Conservation (phyloP, 2,888 invertebrate genomes). For the Xanthorhoe spadicearia region DNA sequence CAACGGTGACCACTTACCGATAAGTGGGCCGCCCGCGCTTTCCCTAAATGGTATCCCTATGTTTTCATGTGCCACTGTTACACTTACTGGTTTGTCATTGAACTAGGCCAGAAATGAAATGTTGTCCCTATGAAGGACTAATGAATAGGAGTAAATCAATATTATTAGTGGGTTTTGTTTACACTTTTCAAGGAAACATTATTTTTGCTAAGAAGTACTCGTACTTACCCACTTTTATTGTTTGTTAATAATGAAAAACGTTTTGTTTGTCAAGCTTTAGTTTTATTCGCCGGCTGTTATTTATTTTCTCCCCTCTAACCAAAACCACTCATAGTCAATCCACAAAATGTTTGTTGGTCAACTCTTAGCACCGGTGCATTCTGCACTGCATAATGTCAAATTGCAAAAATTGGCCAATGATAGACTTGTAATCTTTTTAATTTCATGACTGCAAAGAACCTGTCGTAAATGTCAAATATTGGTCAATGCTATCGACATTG, state of each 20-base stretch:
- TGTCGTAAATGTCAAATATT: slow-evolving; percentile 2
- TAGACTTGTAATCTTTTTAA: not conserved
- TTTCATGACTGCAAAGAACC: not conserved
- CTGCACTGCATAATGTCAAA: slow-evolving; percentile 1
- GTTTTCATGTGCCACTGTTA: slow-evolving; percentile 4
- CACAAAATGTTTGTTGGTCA: not conserved
- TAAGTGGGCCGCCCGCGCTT: slow-evolving; percentile 18
- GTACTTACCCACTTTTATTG: too few species aligned
- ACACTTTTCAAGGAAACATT: too few species aligned
- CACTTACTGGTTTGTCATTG: not conserved
- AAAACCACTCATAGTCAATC: not conserved
- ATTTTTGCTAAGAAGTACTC: too few species aligned
- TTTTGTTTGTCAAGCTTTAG: not conserved
- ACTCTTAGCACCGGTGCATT: not conserved
- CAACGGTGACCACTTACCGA: slow-evolving; percentile 18
- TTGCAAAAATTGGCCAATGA: not conserved
- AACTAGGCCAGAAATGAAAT: not conserved
- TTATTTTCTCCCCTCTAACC: not conserved
- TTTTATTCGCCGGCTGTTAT: not conserved
- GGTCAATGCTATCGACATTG: not conserved
- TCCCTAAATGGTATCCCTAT: slow-evolving; percentile 19
- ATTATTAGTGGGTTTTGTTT: too few species aligned
- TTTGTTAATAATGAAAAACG: not conserved
- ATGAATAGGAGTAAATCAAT: too few species aligned
- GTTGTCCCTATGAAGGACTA: too few species aligned